phyloP scores from a whole-genome alignment of 2,888 invertebrate species.

The Diaprepes abbreviatus region DNA sequence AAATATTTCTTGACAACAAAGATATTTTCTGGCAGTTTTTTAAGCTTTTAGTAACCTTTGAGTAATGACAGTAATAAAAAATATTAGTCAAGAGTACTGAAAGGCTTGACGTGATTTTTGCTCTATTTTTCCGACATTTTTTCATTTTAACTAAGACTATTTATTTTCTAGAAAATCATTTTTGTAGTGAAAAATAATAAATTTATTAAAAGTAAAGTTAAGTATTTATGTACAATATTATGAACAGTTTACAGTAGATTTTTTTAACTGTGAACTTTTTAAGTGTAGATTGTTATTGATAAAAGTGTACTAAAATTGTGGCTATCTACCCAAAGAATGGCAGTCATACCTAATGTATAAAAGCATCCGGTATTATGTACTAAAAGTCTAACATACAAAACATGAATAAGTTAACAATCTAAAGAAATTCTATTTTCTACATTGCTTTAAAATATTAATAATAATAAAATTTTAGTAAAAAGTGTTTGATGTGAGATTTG shows the following conservation, averaged over 20 bases:
- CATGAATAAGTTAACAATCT: constrained; percentile 46
- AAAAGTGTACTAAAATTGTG: constrained; percentile 48
- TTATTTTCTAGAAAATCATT: no score
- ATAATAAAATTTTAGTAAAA: constrained; percentile 18
- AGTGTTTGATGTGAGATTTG: constrained; percentile 23
- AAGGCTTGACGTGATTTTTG: no score
- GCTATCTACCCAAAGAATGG: constrained; percentile 60
- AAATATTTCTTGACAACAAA: no score
- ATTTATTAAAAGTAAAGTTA: no score
- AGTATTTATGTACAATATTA: not conserved
- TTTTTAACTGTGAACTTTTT: not conserved
- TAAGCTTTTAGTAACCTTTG: no score
- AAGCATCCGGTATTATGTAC: constrained; percentile 51
- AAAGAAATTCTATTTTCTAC: constrained; percentile 52
- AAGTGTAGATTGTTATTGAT: constrained; percentile 1
- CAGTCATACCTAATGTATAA: constrained; percentile 57
- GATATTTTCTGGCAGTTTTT: no score
- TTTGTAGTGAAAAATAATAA: no score
- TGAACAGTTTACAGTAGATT: not conserved
- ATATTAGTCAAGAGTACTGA: no score
- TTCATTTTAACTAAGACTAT: no score
- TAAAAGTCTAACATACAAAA: constrained; percentile 51
- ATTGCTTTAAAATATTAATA: constrained; percentile 47
- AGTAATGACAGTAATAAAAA: no score
- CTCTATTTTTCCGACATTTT: no score